Evolutionary conservation across 2,797 vertebrate genomes (phyloP), one percentile per base, ranked within the genome.

Genomic region (Eleutherodactylus coqui): DNA sequence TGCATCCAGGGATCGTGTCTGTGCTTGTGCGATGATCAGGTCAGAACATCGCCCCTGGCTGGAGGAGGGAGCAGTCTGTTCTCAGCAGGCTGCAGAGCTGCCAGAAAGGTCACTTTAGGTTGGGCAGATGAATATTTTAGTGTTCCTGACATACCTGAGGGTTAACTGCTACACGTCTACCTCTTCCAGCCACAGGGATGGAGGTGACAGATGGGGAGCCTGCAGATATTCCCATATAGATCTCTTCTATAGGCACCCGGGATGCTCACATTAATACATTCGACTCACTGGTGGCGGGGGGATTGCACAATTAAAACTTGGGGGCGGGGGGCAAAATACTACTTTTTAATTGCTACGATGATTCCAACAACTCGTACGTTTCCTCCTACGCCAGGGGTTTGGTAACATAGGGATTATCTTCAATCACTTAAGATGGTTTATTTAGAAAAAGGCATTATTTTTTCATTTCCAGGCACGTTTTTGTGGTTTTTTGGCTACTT

Each of bases 41-140:
- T 84, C 86, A 87, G 75, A 79, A 79, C 27, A 85, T 67, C 53
- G 83, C 75, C 79, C 49, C 64, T 8, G 83, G 90, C 90, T 83
- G 83, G 89, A 89, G 85, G 89, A 82, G 73, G 80, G 47, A 76
- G 75, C 79, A 49, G 60, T 58, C 58, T 86, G 47, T 82, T 78
- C 79, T 36, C 70, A 67, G 79, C 60, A 41, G 72, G 14, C 41
- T 32, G 29, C 27, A 34, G 45, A 53, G 67, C 85, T 87, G 80
- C 75, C 75, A 83, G 75, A 21, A 41, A 76, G 85, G 85, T 83
- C 79, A 87, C 36, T 70, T 45, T 82, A 64, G 79, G 85, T 83
- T 70, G 83, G 45, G 73, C 32, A 77, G 45, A 75, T 82, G 62
- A 70, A 82, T 70, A 82, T 82, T 70, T 70, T 70, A 72, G 79